Base-by-base conservation (phyloP, 2,113 vertebrate species). In the Scopus umbretta region DNA sequence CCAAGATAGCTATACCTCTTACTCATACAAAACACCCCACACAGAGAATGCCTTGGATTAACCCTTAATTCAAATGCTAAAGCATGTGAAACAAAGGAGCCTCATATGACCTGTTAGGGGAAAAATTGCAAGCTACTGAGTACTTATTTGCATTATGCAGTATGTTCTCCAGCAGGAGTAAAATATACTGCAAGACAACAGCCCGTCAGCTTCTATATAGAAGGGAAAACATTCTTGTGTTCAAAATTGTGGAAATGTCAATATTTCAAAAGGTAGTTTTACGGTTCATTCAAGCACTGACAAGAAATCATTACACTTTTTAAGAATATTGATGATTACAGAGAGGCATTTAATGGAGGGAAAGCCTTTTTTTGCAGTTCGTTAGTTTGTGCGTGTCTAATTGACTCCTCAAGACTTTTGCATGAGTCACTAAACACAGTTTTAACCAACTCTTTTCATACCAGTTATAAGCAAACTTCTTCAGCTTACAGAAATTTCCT, bases 231-330 rank as follows among this genome's bases (percentile, higher is more conserved):
- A 95, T 97, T 97, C 79, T 97, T 94, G 95, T 97, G 94, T 92
- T 98, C 97, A 98, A 94, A 97, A 95, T 55, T 96, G 96, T 98
- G 97, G 97, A 98, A 98, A 98, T 98, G 97, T 99, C 98, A 98
- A 98, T 98, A 98, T 97, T 97, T 97, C 97, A 97, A 98, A 98
- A 98, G 97, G 96, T 97, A 98, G 96, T 98, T 98, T 98, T 98
- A 97, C 74, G 95, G 98, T 98, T 98, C 97, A 98, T 98, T 98
- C 96, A 98, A 98, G 96, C 96, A 96, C 97, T 93, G 84, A 97
- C 98, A 95, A 98, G 97, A 98, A 98, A 98, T 98, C 98, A 98
- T 98, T 98, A 98, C 85, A 97, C 92, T 96, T 98, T 98, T 98
- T 96, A 98, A 98, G 96, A 96, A 96, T 97, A 97, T 97, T 97